Conservation (phyloP, 2,113 vertebrate genomes). For the Callospermophilus lateralis region DNA sequence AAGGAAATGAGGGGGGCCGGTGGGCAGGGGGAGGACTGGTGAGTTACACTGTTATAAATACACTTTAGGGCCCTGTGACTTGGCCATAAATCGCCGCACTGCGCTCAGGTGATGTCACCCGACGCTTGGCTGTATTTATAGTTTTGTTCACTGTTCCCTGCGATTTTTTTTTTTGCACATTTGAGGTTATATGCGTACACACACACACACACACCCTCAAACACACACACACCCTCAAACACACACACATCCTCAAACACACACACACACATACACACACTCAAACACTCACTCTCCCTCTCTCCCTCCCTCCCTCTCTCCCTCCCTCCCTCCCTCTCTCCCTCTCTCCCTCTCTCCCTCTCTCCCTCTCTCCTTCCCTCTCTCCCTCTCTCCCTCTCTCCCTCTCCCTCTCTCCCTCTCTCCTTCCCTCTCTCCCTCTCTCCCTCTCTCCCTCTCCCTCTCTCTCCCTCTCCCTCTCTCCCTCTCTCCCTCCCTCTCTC, state of each 20-base stretch:
- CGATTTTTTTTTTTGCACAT: background rate
- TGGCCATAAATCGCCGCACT: conserved; percentile 51
- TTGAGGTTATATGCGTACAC: conserved; percentile 24
- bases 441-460: background rate
- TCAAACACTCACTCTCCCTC: no score
- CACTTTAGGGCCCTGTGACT: conserved; percentile 53
- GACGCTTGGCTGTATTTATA: conserved; percentile 70
- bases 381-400: no score
- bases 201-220: background rate
- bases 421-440: background rate
- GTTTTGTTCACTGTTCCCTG: conserved; percentile 64
- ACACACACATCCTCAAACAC: background rate
- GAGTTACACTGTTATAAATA: conserved; percentile 76
- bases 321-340: no score
- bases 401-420: no score
- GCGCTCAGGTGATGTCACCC: conserved; percentile 72
- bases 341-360: no score
- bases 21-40: background rate
- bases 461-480: no score
- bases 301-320: no score
- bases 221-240: no score
- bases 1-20: background rate
- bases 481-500: no score
- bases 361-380: background rate
- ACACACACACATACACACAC: no score